Conservation (phyloP, 53 echinoderm and acorn worm genomes). For the Patiria pectinifera region DNA sequence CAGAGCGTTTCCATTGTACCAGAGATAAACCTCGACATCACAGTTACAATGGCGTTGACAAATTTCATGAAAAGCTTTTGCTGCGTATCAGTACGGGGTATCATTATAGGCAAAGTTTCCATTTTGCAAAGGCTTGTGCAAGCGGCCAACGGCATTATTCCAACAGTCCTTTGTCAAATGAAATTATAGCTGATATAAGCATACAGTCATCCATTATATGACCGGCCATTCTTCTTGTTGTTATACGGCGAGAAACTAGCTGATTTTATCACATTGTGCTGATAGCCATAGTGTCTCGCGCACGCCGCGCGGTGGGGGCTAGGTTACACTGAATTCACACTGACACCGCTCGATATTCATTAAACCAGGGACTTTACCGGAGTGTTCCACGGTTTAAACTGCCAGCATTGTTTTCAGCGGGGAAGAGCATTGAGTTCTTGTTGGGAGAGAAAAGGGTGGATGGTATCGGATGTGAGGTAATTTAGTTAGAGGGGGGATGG, state of each 20-base stretch:
- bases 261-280: constrained; percentile 22
- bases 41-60: background rate
- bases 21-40: background rate
- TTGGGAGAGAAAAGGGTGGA: constrained; percentile 42
- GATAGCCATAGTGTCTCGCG: constrained; percentile 31
- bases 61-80: background rate
- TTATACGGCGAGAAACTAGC: background rate
- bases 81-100: background rate
- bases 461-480: constrained; percentile 65
- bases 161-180: background rate
- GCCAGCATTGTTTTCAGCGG: constrained; percentile 53
- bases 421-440: constrained; percentile 51
- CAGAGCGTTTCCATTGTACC: background rate
- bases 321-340: constrained; percentile 56
- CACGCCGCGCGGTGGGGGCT: constrained; percentile 25
- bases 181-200: constrained; percentile 8
- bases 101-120: constrained; percentile 2
- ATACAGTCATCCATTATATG: constrained; percentile 2
- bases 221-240: constrained; percentile 23
- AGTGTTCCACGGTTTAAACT: constrained; percentile 26
- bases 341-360: constrained; percentile 63
- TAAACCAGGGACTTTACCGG: constrained; percentile 25
- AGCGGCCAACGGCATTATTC: constrained; percentile 11
- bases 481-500: constrained; percentile 56
- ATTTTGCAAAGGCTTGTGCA: constrained; percentile 14